Evolutionary conservation across 2,797 vertebrate genomes (phyloP), one percentile per base, ranked within the genome.

Genomic region (Pagetopsis macropterus): DNA sequence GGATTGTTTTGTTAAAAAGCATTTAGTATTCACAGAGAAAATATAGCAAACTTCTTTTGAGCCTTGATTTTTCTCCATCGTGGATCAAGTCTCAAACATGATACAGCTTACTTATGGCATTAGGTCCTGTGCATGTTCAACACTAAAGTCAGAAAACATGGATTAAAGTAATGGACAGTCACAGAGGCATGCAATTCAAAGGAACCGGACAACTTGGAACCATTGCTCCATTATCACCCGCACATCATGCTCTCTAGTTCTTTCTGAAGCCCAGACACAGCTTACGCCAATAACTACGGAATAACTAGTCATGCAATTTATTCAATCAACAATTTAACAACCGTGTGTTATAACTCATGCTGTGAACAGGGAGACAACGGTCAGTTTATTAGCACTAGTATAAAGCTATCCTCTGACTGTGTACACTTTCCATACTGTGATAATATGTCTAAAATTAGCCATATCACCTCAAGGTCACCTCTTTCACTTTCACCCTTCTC

Each of bases 401-500:
- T 17, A 46, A 61, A 41, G 19, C 13, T 5, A 50, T 45, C 3
- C 15, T 46, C n/a, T 41, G 15, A 14, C 62, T 10, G 10, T 49
- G n/a, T 41, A 3, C 33, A 67, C 65, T 55, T 58, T 49, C 67
- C 41, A 63, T 44, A 60, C 52, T 69, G 27, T 64, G 37, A 78
- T 71, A 78, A 70, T 76, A 37, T 50, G 16, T 48, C 51, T 75
- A n/a, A 75, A 76, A 79, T 23, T 52, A 78, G 60, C 67, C 52
- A 44, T 1, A 27, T 27, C 27, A 5, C 27, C 27, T 27, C 27
- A 27, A 27, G 27, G 27, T 90, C 78, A 87, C 71, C 71, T 72
- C 80, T 78, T 76, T 70, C 71, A 81, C 76, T 76, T 71, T 83
- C 66, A 84, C 75, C 68, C 58, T 68, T 72, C 79, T 80, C 61